phyloP scores from a whole-genome alignment of 2,113 vertebrate genomes.

The Oryzias curvinotus region DNA sequence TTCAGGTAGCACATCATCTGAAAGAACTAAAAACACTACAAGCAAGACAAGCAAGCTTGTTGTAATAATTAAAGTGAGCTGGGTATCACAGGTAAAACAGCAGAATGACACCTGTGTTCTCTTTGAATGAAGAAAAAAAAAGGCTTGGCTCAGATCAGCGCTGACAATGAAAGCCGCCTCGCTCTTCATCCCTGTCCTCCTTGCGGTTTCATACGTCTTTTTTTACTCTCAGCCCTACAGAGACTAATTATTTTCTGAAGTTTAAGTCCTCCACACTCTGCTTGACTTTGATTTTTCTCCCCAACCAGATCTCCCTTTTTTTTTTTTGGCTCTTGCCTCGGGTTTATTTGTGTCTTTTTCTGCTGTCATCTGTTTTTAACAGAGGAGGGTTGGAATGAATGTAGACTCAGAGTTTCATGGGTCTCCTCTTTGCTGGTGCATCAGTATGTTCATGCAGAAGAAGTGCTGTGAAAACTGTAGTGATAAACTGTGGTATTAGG shows the following conservation, averaged over 20 bases:
- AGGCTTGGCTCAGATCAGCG: conserved; percentile 26
- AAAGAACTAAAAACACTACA: too few species aligned
- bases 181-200: conserved; percentile 29
- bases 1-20: too few species aligned
- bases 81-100: conserved; percentile 38
- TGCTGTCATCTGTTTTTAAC: conserved; percentile 15
- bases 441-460: neutral
- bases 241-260: conserved; percentile 76
- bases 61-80: conserved; percentile 31
- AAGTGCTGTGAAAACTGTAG: neutral
- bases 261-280: conserved; percentile 49
- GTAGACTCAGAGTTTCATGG: neutral
- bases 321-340: conserved; percentile 15
- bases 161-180: conserved; percentile 18
- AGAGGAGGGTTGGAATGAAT: conserved; percentile 1
- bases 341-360: conserved; percentile 50
- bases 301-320: conserved; percentile 11
- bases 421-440: neutral
- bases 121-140: conserved; percentile 38
- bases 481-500: conserved; percentile 1
- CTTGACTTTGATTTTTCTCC: conserved; percentile 34
- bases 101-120: conserved; percentile 29
- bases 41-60: too few species aligned
- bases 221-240: conserved; percentile 48
- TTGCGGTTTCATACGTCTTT: conserved; percentile 10